phyloP scores from a whole-genome alignment of 30 jellyfish, hydroid and myxozoan genomes.

The Cassiopea xamachana region DNA sequence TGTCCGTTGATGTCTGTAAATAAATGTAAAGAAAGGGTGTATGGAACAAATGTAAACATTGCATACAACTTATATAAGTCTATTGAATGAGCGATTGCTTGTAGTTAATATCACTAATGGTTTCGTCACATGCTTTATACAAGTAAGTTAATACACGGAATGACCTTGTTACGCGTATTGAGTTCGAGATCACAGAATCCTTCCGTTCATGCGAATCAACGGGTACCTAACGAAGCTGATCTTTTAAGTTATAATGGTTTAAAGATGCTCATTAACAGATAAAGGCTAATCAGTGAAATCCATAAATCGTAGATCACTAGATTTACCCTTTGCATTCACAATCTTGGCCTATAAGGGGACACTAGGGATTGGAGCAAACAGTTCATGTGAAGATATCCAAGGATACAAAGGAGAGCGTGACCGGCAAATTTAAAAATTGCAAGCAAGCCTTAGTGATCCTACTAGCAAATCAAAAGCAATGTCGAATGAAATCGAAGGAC shows the following conservation, averaged over 20 bases:
- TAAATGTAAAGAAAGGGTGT: too few species aligned
- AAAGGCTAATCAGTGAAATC: not conserved
- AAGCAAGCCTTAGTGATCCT: not conserved
- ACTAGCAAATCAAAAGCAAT: not conserved
- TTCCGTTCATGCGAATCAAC: conserved; percentile 68
- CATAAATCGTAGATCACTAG: not conserved
- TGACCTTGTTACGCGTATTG: conserved; percentile 59
- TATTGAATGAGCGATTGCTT: not conserved
- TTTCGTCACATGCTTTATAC: not conserved
- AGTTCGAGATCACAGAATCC: conserved; percentile 56
- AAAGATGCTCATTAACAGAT: not conserved
- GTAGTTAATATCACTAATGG: not conserved
- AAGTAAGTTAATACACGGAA: not conserved
- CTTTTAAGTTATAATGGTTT: conserved; percentile 54
- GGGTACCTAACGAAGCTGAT: conserved; percentile 71
- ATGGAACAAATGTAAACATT: too few species aligned
- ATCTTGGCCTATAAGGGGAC: not conserved
- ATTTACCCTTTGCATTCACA: not conserved
- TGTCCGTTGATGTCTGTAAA: too few species aligned
- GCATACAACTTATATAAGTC: too few species aligned
- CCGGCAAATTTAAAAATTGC: not conserved
- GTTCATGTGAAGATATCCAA: not conserved
- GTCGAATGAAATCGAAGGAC: conserved; percentile 89
- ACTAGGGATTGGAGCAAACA: not conserved
- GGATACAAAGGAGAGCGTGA: not conserved